Evolutionary conservation across 92 coral and sea anemone genomes (phyloP), one percentile per base, ranked within the genome.

Genomic region (Heliopora coerulea): DNA sequence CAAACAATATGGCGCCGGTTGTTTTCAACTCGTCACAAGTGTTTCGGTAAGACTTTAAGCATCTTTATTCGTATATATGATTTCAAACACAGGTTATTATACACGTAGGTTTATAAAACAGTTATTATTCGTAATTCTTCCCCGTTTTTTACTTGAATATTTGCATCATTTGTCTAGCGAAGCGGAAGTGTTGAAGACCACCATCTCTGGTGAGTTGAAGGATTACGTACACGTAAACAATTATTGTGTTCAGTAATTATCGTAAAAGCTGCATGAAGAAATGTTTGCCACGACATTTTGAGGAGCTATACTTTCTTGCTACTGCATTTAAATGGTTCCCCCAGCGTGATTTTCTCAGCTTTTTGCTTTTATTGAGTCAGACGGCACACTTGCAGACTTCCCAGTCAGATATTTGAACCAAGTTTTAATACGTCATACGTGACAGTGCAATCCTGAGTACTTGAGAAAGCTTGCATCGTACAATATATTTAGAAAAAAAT

Each of bases 1-100:
- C 74, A 44, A 67, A 2, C 84, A 89, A 87, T 68, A 92, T 92
- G 97, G 97, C 96, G 91, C 90, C 93, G 60, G 88, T 90, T 85
- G 87, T 85, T 74, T 86, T 89, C 86, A 86, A 88, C 79, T 91
- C 85, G 83, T 79, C 96, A 65, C 97, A 92, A 65, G 89, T 88
- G 87, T 87, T 92, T 78, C 89, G 97, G 97, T 90, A 73, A 80
- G 86, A 78, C 62, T 79, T 59, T 52, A 30, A 28, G 41, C 40
- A 35, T 40, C 10, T 24, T 20, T 37, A 59, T 40, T 7, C 37
- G 27, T 57, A 49, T 26, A 52, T 48, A 8, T 15, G 11, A 28
- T 3, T 7, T 27, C 23, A 29, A 49, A 67, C 4, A 42, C 21
- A 48, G 15, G 4, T 49, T 48, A 37, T 12, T 34, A 63, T 18